A percentile compares a stretch with the other conserved stretches of the same genome.
phyloP scores from a whole-genome alignment of 2,888 invertebrate genomes.

The Stomorhina lunata region DNA sequence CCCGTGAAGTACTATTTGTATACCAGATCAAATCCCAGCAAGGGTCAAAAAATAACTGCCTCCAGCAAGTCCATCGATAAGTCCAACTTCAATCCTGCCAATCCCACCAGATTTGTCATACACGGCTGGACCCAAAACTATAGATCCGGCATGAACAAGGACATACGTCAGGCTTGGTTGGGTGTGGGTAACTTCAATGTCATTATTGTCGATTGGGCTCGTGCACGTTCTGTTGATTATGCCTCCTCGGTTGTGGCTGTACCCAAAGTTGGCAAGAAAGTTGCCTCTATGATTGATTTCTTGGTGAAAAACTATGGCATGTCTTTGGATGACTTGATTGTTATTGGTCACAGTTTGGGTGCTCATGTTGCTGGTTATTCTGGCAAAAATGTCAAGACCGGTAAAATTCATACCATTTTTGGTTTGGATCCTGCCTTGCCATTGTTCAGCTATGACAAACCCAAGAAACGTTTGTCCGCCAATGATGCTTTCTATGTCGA shows the following conservation, averaged over 20 bases:
- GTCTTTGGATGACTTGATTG: conserved; percentile 80
- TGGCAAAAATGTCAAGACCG: conserved; percentile 82
- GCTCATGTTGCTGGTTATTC: conserved; percentile 83
- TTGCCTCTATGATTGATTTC: conserved; percentile 74
- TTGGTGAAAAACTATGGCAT: conserved; percentile 81
- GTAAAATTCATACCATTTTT: conserved; percentile 82
- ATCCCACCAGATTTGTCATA: conserved; percentile 76
- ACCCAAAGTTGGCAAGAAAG: conserved; percentile 71
- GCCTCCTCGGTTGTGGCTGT: conserved; percentile 80
- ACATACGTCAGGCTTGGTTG: conserved; percentile 80
- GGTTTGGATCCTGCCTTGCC: conserved; percentile 79
- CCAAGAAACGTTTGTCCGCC: conserved; percentile 70
- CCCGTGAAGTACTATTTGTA: conserved; percentile 70
- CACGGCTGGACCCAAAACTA: conserved; percentile 83
- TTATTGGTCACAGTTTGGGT: conserved; percentile 83
- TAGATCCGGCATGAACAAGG: conserved; percentile 69
- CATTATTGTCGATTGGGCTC: conserved; percentile 83
- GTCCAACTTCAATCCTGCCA: conserved; percentile 67
- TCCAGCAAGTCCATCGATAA: conserved; percentile 54
- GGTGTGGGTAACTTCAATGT: conserved; percentile 82
- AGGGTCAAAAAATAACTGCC: conserved; percentile 68
- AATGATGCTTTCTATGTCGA: conserved; percentile 77
- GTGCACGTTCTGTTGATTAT: conserved; percentile 82
- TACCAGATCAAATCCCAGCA: conserved; percentile 71
- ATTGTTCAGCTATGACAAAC: conserved; percentile 70